Percentiles rank a stretch among this genome's conserved stretches.
These are phyloP conservation scores for Sialis fuliginosa DNA, from an alignment of 2,888 invertebrate genomes.

Conservation along the genomic window DNA sequence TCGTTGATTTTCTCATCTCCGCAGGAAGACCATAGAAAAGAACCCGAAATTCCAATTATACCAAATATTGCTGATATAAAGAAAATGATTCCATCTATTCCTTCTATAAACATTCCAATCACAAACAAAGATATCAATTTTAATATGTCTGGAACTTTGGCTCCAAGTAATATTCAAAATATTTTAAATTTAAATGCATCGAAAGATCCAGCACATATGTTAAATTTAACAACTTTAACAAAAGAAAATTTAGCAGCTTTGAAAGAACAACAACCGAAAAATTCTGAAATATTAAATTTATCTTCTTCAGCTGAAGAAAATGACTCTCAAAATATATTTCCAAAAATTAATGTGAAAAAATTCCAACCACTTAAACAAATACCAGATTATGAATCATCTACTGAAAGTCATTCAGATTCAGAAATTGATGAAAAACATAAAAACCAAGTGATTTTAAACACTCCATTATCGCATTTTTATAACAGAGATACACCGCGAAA, in stretches of 20 bases:
- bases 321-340: slow-evolving; percentile 10
- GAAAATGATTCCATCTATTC: too few species aligned
- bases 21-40: too few species aligned
- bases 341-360: slow-evolving; percentile 32
- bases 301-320: slow-evolving; percentile 5
- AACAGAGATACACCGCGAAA: slow-evolving; percentile 1
- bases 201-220: neutral
- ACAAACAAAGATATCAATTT: too few species aligned
- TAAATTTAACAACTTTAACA: neutral
- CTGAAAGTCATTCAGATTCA: slow-evolving; percentile 23
- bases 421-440: slow-evolving; percentile 25
- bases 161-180: too few species aligned
- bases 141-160: too few species aligned
- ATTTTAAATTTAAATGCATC: too few species aligned
- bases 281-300: neutral
- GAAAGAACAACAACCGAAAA: slow-evolving; percentile 13
- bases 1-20: neutral
- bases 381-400: slow-evolving; percentile 27
- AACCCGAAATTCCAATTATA: too few species aligned
- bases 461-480: slow-evolving; percentile 14
- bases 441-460: slow-evolving; percentile 7
- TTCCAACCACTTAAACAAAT: slow-evolving; percentile 41
- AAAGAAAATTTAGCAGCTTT: slow-evolving; percentile 15
- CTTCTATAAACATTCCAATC: too few species aligned
- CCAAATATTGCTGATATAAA: too few species aligned